These are phyloP conservation scores for Hyposmocoma kahamanoa DNA, from an alignment of 1,140 invertebrate genomes.

Conservation along the genomic window DNA sequence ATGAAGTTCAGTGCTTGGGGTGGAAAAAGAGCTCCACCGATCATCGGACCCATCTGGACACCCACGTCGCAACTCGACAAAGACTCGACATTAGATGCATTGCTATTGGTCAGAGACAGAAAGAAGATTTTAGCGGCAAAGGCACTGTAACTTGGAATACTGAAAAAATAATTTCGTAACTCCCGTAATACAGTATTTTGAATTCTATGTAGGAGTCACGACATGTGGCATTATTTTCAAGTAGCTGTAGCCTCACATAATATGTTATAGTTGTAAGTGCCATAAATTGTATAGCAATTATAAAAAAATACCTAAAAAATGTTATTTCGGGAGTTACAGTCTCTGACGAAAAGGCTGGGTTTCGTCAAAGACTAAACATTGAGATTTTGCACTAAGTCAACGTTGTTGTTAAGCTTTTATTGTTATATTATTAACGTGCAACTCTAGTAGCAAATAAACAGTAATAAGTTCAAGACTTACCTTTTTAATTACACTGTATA, in stretches of 20 bases:
- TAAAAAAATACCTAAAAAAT: conserved; percentile 17
- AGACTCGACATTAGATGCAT: conserved; percentile 44
- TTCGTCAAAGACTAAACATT: conserved; percentile 28
- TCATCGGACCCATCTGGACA: conserved; percentile 64
- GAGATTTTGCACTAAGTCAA: neutral
- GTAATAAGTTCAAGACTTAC: neutral
- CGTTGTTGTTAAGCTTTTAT: neutral
- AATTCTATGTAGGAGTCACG: too few relatives aligned
- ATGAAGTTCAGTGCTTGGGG: conserved; percentile 63
- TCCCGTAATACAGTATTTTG: neutral
- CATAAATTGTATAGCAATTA: too few relatives aligned
- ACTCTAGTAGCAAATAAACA: neutral
- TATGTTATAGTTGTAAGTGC: too few relatives aligned
- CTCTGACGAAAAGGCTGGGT: conserved; percentile 44
- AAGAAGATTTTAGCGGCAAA: conserved; percentile 27
- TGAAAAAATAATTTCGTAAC: neutral
- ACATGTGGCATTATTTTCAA: too few relatives aligned
- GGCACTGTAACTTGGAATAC: conserved; percentile 26
- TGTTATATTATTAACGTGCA: neutral
- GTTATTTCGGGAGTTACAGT: conserved; percentile 25
- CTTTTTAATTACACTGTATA: too few relatives aligned
- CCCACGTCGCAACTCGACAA: conserved; percentile 39
- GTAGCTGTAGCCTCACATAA: too few relatives aligned
- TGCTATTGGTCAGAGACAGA: conserved; percentile 39
- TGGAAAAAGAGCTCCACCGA: conserved; percentile 53